A percentile compares a stretch with the other conserved stretches of the same genome.
phyloP scores from a whole-genome alignment of 2,797 vertebrate species.

The Gymnothorax javanicus region DNA sequence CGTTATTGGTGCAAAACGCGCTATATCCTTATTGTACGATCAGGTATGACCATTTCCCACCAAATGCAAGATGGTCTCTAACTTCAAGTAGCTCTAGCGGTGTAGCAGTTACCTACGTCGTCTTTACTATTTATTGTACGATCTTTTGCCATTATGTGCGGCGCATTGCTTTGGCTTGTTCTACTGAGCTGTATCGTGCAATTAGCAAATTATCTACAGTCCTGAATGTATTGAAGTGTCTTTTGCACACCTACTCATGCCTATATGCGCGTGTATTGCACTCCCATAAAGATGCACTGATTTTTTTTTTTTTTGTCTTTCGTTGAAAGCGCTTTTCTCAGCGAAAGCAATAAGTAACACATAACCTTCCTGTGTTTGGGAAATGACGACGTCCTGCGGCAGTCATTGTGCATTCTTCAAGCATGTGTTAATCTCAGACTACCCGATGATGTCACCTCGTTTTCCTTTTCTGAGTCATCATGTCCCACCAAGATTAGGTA shows the following conservation, averaged over 20 bases:
- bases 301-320: background rate
- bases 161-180: background rate
- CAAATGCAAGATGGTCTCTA: background rate
- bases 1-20: background rate
- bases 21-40: background rate
- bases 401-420: slow-evolving; percentile 39
- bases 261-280: background rate
- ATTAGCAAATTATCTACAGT: background rate
- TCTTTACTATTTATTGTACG: background rate
- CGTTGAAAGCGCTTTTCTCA: no score
- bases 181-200: background rate
- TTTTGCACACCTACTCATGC: background rate
- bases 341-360: background rate
- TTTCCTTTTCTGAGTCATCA: slow-evolving; percentile 77
- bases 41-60: background rate
- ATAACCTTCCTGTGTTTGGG: background rate
- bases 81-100: background rate
- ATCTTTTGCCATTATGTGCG: background rate
- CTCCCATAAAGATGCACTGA: background rate
- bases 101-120: background rate
- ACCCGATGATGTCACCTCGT: slow-evolving; percentile 74
- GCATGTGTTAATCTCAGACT: slow-evolving; percentile 63
- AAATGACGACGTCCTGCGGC: background rate
- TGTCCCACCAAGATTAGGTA: slow-evolving; percentile 68
- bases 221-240: background rate